Evolutionary conservation across 2,113 vertebrate species (phyloP).

Genomic region (Opisthocomus hoazin): DNA sequence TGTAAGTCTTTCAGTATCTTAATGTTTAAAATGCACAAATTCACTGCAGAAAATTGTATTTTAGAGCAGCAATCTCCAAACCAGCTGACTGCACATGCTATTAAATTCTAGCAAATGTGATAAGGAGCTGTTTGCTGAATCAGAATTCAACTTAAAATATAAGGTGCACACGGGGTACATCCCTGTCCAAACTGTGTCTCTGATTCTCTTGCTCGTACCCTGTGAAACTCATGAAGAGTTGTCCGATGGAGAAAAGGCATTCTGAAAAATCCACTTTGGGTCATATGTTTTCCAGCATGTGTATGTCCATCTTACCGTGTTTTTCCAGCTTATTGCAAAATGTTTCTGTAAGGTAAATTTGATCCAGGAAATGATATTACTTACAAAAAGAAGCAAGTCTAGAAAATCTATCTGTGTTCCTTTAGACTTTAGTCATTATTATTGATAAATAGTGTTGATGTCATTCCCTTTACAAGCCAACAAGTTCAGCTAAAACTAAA

Average conservation of each 20-base stretch:
- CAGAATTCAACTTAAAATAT: background rate
- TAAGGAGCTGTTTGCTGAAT: background rate
- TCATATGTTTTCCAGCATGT: background rate
- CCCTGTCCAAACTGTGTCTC: background rate
- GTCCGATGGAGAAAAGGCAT: background rate
- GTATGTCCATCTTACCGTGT: background rate
- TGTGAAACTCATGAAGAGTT: background rate
- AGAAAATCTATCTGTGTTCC: background rate
- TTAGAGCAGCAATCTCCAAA: background rate
- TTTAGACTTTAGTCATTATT: background rate
- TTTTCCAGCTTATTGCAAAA: background rate
- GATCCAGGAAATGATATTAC: background rate
- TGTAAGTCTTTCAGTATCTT: background rate
- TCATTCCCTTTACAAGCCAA: background rate
- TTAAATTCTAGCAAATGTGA: background rate
- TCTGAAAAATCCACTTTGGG: background rate
- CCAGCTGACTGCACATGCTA: accelerated
- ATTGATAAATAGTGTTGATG: background rate
- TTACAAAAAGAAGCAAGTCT: background rate
- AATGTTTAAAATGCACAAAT: background rate
- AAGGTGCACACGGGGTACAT: no score
- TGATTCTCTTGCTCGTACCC: accelerated
- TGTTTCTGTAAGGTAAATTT: background rate
- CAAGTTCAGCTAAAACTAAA: background rate
- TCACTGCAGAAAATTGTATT: background rate